Percentiles rank a stretch among this genome's conserved stretches.
Conservation (phyloP, 2,797 vertebrate species). For the Sebastes hubbsi region DNA sequence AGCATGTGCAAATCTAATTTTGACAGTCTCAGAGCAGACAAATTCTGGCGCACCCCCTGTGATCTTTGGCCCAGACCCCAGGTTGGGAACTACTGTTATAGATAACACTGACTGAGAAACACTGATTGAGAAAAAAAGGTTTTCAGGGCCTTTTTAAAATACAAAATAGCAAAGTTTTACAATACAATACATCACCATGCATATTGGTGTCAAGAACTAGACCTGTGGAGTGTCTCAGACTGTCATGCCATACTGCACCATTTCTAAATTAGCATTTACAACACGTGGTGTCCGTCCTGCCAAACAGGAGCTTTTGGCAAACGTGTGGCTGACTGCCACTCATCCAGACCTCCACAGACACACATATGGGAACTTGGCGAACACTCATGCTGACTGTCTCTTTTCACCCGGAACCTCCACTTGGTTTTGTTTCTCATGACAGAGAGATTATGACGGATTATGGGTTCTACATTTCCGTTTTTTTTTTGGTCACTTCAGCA, state of each 20-base stretch:
- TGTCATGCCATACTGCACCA: neutral
- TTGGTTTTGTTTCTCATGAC: slow-evolving; percentile 20
- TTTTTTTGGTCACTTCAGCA: slow-evolving; percentile 16
- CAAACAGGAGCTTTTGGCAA: slow-evolving; percentile 19
- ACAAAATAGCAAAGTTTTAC: neutral
- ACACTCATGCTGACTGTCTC: slow-evolving; percentile 12
- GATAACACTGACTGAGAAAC: neutral
- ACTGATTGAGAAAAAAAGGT: no score
- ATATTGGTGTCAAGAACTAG: neutral
- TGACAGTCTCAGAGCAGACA: no score
- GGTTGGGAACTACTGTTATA: rapidly evolving
- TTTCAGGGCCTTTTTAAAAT: neutral
- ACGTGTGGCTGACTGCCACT: slow-evolving; percentile 23
- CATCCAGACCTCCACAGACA: slow-evolving; percentile 46
- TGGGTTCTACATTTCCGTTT: slow-evolving; percentile 16
- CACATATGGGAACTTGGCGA: slow-evolving; percentile 36
- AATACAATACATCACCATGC: neutral
- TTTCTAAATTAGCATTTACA: slow-evolving; percentile 26
- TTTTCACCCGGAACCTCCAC: slow-evolving; percentile 10
- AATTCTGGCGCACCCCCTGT: no score
- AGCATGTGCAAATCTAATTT: no score
- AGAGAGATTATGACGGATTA: slow-evolving; percentile 20
- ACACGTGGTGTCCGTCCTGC: slow-evolving; percentile 5
- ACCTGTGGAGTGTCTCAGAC: neutral
- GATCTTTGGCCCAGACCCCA: no score